Conservation (phyloP, 2,113 vertebrate genomes). For the Prunella himalayana region DNA sequence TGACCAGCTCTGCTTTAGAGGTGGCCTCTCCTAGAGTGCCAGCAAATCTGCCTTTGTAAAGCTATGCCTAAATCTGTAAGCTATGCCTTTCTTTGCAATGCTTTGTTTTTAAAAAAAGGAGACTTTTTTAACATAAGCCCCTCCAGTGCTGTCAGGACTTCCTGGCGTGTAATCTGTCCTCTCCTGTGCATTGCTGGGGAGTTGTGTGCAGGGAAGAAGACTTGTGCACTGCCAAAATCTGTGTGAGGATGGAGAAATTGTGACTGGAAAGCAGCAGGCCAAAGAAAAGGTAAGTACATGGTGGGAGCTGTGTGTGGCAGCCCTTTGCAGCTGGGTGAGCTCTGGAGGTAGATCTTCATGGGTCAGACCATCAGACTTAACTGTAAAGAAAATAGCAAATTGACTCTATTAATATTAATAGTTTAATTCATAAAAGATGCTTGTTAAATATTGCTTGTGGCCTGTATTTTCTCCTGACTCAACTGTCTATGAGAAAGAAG, state of each 20-base stretch:
- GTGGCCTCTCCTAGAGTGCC: not conserved
- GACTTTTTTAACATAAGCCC: not conserved
- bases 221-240: not conserved
- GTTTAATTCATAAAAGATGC: not conserved
- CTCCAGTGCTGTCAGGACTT: not conserved
- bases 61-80: too few relatives aligned
- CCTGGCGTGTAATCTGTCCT: fast-evolving
- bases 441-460: not conserved
- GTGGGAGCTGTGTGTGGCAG: not conserved
- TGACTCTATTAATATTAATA: not conserved
- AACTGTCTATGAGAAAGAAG: not conserved
- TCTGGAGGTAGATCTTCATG: not conserved
- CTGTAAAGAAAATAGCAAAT: not conserved
- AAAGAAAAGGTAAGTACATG: not conserved
- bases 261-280: not conserved
- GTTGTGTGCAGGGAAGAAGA: not conserved
- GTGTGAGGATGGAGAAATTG: not conserved
- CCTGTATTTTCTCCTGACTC: not conserved
- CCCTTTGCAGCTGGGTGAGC: not conserved
- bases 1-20: not conserved
- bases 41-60: not conserved
- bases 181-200: fast-evolving
- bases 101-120: not conserved
- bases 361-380: not conserved
- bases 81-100: not conserved